Evolutionary conservation across 2,888 invertebrate species (phyloP).

Genomic region (Linnaemya tessellans): DNA sequence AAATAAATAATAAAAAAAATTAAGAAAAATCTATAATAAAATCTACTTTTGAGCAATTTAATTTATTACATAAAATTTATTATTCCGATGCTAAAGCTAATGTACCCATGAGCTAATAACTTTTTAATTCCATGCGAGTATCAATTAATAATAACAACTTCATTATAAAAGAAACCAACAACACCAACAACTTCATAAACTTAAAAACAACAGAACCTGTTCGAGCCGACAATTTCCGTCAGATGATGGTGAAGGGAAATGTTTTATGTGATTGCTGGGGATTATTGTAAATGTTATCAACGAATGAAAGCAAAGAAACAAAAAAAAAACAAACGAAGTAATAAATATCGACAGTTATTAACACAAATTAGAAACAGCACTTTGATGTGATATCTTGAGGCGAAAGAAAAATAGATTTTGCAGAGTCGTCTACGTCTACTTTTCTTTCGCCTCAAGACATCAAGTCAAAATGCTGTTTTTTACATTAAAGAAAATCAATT

Average conservation of each 20-base stretch:
- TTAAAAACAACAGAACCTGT: slow-evolving; percentile 25
- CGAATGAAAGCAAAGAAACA: not conserved
- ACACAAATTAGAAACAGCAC: slow-evolving; percentile 17
- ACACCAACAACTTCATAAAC: slow-evolving; percentile 27
- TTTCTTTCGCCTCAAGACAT: too few species aligned
- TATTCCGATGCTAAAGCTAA: slow-evolving; percentile 29
- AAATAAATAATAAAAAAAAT: too few species aligned
- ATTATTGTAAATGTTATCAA: slow-evolving; percentile 29
- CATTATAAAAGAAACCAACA: slow-evolving; percentile 26
- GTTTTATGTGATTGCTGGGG: slow-evolving; percentile 11
- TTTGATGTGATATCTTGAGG: not conserved
- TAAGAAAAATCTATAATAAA: not conserved
- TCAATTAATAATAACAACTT: slow-evolving; percentile 65
- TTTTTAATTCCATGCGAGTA: slow-evolving; percentile 45
- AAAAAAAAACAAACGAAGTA: not conserved
- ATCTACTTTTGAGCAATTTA: not conserved
- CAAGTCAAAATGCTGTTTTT: too few species aligned
- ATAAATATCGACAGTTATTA: slow-evolving; percentile 7
- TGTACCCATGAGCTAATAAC: slow-evolving; percentile 52
- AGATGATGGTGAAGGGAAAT: slow-evolving; percentile 43
- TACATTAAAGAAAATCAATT: not conserved
- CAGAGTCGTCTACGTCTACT: too few species aligned
- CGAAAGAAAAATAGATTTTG: not conserved
- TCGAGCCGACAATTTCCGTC: not conserved
- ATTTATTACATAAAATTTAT: slow-evolving; percentile 35